Percentiles rank a stretch among this genome's conserved stretches.
Conservation (phyloP, 2,113 vertebrate species). For the Tachysurus fulvidraco region DNA sequence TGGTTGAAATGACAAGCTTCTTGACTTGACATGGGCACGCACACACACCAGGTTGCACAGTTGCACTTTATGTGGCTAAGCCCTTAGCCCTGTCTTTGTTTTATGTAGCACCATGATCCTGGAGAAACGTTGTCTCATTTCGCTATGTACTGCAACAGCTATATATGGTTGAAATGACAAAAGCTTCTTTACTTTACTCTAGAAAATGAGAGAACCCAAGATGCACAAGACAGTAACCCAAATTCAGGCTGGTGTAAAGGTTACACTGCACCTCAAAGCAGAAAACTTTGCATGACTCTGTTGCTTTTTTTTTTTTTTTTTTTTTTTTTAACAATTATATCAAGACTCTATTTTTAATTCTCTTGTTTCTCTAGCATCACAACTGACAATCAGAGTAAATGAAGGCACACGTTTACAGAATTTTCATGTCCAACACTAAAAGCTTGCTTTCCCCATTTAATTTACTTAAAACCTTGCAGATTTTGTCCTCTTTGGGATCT, state of each 20-base stretch:
- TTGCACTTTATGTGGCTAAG: too few relatives aligned
- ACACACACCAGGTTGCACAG: too few relatives aligned
- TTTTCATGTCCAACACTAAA: neutral
- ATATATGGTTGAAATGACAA: too few relatives aligned
- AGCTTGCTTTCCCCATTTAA: neutral
- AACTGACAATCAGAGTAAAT: neutral
- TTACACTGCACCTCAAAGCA: neutral
- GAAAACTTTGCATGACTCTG: neutral
- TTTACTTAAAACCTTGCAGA: neutral
- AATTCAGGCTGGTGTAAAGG: neutral
- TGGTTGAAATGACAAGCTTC: too few relatives aligned
- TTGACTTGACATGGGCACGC: too few relatives aligned
- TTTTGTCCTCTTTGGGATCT: neutral
- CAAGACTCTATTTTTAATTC: neutral
- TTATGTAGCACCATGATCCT: too few relatives aligned
- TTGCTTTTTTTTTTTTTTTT: too few relatives aligned
- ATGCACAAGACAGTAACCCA: neutral
- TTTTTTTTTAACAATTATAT: neutral
- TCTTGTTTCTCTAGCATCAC: neutral
- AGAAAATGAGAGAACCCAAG: neutral
- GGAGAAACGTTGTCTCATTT: too few relatives aligned
- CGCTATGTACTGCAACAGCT: too few relatives aligned
- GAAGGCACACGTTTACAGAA: neutral
- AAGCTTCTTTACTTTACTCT: too few relatives aligned
- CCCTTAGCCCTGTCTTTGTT: too few relatives aligned